Conservation (phyloP, 2,888 invertebrate species). For the Drosophila mulleri region DNA sequence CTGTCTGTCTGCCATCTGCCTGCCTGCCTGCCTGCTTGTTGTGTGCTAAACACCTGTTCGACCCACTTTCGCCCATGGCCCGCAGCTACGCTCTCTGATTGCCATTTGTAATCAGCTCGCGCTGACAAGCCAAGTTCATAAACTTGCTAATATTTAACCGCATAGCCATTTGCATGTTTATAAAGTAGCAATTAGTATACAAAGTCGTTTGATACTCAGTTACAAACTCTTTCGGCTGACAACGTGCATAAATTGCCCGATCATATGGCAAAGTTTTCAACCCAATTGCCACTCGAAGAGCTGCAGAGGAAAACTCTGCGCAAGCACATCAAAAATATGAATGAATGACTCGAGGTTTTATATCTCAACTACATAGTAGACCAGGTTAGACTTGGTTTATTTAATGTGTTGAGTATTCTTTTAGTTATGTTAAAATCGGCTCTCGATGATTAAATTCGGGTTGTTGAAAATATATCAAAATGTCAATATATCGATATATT, state of each 20-base stretch:
- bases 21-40: not conserved
- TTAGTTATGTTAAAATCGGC: too few relatives aligned
- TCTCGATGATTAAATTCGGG: slow-evolving; percentile 4
- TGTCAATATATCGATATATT: too few relatives aligned
- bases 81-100: slow-evolving; percentile 20
- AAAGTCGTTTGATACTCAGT: slow-evolving; percentile 15
- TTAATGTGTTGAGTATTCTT: not conserved
- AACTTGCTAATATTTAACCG: slow-evolving; percentile 36
- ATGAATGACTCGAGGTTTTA: not conserved
- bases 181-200: slow-evolving; percentile 25
- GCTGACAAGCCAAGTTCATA: slow-evolving; percentile 35
- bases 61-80: slow-evolving; percentile 42
- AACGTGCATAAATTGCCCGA: slow-evolving; percentile 14
- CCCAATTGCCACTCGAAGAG: not conserved
- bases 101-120: slow-evolving; percentile 41
- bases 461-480: too few relatives aligned
- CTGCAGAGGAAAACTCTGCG: not conserved
- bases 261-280: slow-evolving; percentile 20
- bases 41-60: slow-evolving; percentile 40
- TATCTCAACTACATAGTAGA: too few relatives aligned
- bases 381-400: not conserved
- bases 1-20: not conserved
- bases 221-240: slow-evolving; percentile 13
- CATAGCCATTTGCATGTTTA: slow-evolving; percentile 38
- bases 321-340: not conserved